Conservation (phyloP, 2,888 invertebrate genomes). For the Protodeltote pygarga region DNA sequence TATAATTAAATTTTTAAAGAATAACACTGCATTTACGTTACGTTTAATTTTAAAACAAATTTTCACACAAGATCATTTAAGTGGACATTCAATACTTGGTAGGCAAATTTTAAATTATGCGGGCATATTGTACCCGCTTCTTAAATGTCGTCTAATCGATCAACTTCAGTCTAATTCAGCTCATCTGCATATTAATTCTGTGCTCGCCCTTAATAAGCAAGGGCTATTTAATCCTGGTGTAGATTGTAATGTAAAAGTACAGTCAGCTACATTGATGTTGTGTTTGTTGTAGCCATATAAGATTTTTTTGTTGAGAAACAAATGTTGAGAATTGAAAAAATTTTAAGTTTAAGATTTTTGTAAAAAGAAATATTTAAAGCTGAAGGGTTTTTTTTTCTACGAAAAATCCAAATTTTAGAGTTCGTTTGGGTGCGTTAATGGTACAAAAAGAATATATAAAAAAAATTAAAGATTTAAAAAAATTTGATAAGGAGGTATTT, state of each 20-base stretch:
- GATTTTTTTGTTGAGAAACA: not conserved
- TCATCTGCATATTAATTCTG: constrained; percentile 81
- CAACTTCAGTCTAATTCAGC: constrained; percentile 75
- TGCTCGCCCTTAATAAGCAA: constrained; percentile 56
- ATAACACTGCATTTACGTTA: not conserved
- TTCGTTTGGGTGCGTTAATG: no score
- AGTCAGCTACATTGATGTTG: constrained; percentile 17
- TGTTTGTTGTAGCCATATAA: not conserved
- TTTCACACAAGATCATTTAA: constrained; percentile 46
- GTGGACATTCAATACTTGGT: constrained; percentile 53
- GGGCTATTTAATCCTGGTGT: constrained; percentile 55
- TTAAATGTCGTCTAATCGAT: constrained; percentile 68
- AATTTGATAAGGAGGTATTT: no score
- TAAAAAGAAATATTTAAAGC: no score
- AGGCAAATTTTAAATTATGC: constrained; percentile 64
- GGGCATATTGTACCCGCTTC: constrained; percentile 70
- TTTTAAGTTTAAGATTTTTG: no score
- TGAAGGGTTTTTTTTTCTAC: no score
- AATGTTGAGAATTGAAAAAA: no score
- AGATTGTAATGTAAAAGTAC: constrained; percentile 37
- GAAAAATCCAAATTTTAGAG: no score
- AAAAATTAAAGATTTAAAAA: no score
- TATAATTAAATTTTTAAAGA: no score
- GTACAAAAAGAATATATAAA: no score
- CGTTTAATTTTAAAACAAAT: constrained; percentile 7